Evolutionary conservation across 2,113 vertebrate species (phyloP).

Genomic region (Cichladusa arquata): DNA sequence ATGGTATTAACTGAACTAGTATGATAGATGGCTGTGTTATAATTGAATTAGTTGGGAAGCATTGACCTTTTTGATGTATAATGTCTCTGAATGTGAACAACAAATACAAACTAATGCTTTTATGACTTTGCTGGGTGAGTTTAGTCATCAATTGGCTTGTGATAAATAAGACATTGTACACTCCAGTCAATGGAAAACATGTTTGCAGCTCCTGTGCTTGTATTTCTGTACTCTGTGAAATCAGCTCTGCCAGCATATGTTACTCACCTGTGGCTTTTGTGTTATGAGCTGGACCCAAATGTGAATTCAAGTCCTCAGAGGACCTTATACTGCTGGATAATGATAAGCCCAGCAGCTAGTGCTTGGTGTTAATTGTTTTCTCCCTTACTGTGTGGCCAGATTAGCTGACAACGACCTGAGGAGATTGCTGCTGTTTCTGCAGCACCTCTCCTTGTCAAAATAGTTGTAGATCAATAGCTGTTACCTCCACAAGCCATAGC

Average conservation of each 20-base stretch:
- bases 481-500: background rate
- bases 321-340: conserved; percentile 29
- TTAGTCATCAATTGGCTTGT: conserved; percentile 32
- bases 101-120: conserved; percentile 65
- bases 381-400: conserved; percentile 23
- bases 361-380: conserved; percentile 50
- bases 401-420: conserved; percentile 55
- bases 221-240: background rate
- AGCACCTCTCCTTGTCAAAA: conserved; percentile 25
- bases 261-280: background rate
- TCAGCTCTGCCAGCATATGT: background rate
- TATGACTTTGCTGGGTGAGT: conserved; percentile 54
- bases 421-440: conserved; percentile 51
- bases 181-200: conserved; percentile 42
- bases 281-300: background rate
- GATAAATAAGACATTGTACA: conserved; percentile 41
- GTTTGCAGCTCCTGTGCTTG: conserved; percentile 19
- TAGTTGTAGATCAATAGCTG: conserved; percentile 56
- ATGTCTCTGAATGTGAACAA: conserved; percentile 47
- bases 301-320: conserved; percentile 1
- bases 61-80: conserved; percentile 69
- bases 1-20: background rate
- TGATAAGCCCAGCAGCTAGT: conserved; percentile 11
- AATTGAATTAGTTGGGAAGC: conserved; percentile 69
- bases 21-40: conserved; percentile 57